phyloP scores from a whole-genome alignment of 2,797 vertebrate species.

The Tapera naevia region DNA sequence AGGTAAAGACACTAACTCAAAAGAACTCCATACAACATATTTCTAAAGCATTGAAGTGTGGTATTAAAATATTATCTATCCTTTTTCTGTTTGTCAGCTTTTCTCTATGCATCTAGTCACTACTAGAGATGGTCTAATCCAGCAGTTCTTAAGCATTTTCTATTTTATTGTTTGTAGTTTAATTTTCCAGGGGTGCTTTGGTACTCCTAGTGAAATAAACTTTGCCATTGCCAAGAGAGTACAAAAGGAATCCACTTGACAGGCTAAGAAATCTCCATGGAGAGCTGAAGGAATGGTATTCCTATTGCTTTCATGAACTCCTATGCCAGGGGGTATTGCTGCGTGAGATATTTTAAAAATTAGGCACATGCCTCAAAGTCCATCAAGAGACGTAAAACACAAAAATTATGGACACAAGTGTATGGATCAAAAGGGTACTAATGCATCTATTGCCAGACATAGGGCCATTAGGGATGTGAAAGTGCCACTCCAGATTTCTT shows the following conservation, averaged over 20 bases:
- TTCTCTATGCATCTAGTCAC: background rate
- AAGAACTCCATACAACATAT: background rate
- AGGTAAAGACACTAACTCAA: background rate
- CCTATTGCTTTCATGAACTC: background rate
- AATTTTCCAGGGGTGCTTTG: constrained; percentile 18
- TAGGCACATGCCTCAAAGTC: background rate
- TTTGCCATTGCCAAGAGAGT: background rate
- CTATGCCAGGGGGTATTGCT: background rate
- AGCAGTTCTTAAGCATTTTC: background rate
- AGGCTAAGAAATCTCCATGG: background rate
- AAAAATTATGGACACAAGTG: background rate
- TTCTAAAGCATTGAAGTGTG: background rate
- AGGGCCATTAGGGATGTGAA: background rate
- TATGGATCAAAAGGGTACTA: background rate
- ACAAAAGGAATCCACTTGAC: background rate
- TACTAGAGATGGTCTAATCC: background rate
- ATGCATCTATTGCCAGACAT: background rate
- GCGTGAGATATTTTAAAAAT: background rate
- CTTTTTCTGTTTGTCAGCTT: background rate
- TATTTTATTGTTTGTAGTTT: background rate
- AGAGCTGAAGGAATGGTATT: background rate
- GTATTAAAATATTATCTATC: background rate
- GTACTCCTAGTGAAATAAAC: background rate
- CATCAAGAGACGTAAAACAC: background rate
- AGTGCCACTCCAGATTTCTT: background rate